phyloP scores from a whole-genome alignment of 2,888 invertebrate genomes.

The Leptinotarsa juncta region DNA sequence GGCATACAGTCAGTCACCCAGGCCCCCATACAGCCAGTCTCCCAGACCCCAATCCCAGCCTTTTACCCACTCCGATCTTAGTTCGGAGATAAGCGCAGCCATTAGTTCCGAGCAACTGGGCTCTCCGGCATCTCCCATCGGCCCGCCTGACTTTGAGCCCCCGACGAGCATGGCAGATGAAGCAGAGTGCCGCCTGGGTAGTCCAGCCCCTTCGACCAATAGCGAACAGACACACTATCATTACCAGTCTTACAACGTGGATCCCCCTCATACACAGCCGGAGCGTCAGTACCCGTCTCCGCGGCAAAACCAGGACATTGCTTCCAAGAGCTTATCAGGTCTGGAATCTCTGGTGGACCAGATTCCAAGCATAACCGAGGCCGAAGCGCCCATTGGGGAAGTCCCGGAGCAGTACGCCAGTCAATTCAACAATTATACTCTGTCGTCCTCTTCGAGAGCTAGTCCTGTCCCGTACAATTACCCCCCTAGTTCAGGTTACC shows the following conservation, averaged over 20 bases:
- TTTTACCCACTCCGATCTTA: slow-evolving; percentile 78
- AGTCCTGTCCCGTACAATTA: slow-evolving; percentile 63
- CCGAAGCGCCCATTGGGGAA: slow-evolving; percentile 65
- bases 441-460: slow-evolving; percentile 62
- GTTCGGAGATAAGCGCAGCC: slow-evolving; percentile 82
- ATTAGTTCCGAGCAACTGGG: slow-evolving; percentile 77
- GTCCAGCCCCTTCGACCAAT: slow-evolving; percentile 65
- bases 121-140: slow-evolving; percentile 78
- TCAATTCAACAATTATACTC: slow-evolving; percentile 67
- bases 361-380: slow-evolving; percentile 88
- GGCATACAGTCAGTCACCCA: slow-evolving; percentile 58
- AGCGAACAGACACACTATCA: slow-evolving; percentile 62
- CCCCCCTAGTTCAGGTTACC: slow-evolving; percentile 61
- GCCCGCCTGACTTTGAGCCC: slow-evolving; percentile 79
- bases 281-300: slow-evolving; percentile 65
- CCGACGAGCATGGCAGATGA: slow-evolving; percentile 73
- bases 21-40: slow-evolving; percentile 59
- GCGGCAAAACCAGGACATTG: slow-evolving; percentile 76
- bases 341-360: slow-evolving; percentile 91
- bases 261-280: slow-evolving; percentile 57
- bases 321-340: slow-evolving; percentile 88
- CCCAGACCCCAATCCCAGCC: slow-evolving; percentile 68
- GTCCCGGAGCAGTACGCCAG: slow-evolving; percentile 62
- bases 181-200: slow-evolving; percentile 70
- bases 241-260: slow-evolving; percentile 63